These are phyloP conservation scores for Oikopleura dioica DNA, from an alignment of 23 tunicate genomes.

Conservation along the genomic window DNA sequence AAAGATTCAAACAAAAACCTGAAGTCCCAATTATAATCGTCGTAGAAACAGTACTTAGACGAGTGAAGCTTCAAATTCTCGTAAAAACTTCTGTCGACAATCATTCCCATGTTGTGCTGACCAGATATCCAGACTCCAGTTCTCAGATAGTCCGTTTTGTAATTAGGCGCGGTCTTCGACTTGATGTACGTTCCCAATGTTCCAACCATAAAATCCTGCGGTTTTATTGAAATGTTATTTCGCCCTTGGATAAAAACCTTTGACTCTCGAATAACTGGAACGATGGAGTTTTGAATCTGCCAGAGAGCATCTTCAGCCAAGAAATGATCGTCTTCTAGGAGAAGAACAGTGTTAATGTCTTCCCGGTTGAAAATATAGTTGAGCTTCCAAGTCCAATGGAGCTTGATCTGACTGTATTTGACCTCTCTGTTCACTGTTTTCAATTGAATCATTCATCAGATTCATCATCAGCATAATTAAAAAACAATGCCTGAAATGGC, in stretches of 20 bases:
- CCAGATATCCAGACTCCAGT: constrained; percentile 7
- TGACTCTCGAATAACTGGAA: neutral
- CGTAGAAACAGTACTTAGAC: neutral
- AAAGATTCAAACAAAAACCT: neutral
- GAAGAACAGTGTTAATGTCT: neutral
- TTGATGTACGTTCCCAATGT: neutral
- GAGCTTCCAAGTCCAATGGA: constrained; percentile 1
- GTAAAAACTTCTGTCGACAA: neutral
- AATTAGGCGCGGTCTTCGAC: neutral
- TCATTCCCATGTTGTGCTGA: neutral
- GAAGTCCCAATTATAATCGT: constrained; percentile 10
- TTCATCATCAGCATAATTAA: neutral
- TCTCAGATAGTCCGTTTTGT: too few relatives aligned
- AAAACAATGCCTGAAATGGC: neutral
- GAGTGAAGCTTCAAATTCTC: neutral
- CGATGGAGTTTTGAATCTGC: neutral
- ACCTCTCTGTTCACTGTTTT: too few relatives aligned
- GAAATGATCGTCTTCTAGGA: constrained; percentile 2
- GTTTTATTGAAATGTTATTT: too few relatives aligned
- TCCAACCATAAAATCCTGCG: too few relatives aligned
- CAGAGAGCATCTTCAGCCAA: neutral
- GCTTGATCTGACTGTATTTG: neutral
- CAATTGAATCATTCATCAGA: too few relatives aligned
- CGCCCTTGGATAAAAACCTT: too few relatives aligned
- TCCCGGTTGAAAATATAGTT: neutral